Percentiles rank a stretch among this genome's conserved stretches.
These are phyloP conservation scores for Aphaenogaster floridana DNA, from an alignment of 1,140 invertebrate genomes.

Conservation along the genomic window DNA sequence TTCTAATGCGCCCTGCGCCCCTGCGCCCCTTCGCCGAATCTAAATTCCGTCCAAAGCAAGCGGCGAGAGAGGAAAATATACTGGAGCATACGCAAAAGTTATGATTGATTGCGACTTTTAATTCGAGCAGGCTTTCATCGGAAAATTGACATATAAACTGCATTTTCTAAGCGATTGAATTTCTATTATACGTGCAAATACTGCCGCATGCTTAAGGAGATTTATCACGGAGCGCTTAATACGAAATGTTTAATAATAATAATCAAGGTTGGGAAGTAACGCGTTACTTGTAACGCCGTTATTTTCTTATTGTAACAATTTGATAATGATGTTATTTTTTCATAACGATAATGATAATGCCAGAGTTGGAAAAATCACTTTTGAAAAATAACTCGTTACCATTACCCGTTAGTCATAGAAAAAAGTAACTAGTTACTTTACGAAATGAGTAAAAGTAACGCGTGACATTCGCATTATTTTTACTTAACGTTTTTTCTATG, in stretches of 20 bases:
- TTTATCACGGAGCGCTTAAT: neutral
- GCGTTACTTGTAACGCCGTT: too few species aligned
- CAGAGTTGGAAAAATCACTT: too few species aligned
- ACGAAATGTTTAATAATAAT: neutral
- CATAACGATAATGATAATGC: too few species aligned
- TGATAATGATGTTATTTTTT: too few species aligned
- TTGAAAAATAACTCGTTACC: too few species aligned
- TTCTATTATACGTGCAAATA: neutral
- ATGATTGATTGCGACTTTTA: constrained; percentile 1
- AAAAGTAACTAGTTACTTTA: too few species aligned
- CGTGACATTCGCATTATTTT: too few species aligned
- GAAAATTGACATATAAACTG: neutral
- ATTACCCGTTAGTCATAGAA: too few species aligned
- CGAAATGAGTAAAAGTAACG: too few species aligned
- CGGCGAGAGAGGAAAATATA: neutral
- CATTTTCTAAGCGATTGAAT: neutral
- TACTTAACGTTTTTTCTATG: too few species aligned
- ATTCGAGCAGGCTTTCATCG: neutral
- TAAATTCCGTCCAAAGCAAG: constrained; percentile 21
- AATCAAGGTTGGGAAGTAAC: too few species aligned
- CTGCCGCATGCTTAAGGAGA: neutral
- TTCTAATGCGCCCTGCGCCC: constrained; percentile 71
- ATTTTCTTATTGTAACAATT: too few species aligned
- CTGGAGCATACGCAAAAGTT: neutral
- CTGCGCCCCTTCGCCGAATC: constrained; percentile 20